These are phyloP conservation scores for Agonum fuliginosum DNA, from an alignment of 2,888 invertebrate species.

Conservation along the genomic window DNA sequence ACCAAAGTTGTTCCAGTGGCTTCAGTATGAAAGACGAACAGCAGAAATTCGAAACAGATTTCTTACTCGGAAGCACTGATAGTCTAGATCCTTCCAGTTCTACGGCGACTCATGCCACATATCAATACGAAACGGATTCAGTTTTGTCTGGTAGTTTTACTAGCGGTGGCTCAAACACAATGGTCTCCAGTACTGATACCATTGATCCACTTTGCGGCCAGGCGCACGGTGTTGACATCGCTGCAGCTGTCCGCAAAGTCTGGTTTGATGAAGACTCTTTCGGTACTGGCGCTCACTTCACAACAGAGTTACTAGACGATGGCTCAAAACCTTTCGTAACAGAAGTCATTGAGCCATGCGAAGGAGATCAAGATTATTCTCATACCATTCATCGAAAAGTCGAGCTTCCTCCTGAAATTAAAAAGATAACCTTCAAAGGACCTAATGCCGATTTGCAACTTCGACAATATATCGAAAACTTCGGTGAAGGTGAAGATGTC, in stretches of 20 bases:
- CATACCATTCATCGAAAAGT: conserved; percentile 74
- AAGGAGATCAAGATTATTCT: conserved; percentile 72
- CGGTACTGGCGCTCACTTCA: conserved; percentile 66
- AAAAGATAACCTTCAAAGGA: conserved; percentile 75
- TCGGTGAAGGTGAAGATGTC: conserved; percentile 74
- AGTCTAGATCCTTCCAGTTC: conserved; percentile 87
- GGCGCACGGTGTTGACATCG: conserved; percentile 72
- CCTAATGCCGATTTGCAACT: conserved; percentile 74
- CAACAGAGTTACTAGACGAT: conserved; percentile 69
- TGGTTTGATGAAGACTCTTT: conserved; percentile 73
- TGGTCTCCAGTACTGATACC: conserved; percentile 86
- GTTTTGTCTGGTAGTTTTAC: conserved; percentile 91
- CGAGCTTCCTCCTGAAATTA: conserved; percentile 74
- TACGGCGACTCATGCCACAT: conserved; percentile 87
- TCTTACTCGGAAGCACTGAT: conserved; percentile 81
- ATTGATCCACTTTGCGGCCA: conserved; percentile 77
- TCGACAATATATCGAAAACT: conserved; percentile 73
- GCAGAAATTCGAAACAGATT: too few species aligned
- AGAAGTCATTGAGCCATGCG: conserved; percentile 73
- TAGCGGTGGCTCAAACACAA: conserved; percentile 88
- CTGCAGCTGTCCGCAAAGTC: conserved; percentile 71
- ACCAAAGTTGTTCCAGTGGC: conserved; percentile 73
- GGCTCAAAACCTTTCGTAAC: conserved; percentile 72
- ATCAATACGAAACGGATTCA: conserved; percentile 89
- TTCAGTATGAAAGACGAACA: conserved; percentile 71